These are phyloP conservation scores for Anhinga rufa DNA, from an alignment of 2,113 vertebrate genomes.

Conservation along the genomic window DNA sequence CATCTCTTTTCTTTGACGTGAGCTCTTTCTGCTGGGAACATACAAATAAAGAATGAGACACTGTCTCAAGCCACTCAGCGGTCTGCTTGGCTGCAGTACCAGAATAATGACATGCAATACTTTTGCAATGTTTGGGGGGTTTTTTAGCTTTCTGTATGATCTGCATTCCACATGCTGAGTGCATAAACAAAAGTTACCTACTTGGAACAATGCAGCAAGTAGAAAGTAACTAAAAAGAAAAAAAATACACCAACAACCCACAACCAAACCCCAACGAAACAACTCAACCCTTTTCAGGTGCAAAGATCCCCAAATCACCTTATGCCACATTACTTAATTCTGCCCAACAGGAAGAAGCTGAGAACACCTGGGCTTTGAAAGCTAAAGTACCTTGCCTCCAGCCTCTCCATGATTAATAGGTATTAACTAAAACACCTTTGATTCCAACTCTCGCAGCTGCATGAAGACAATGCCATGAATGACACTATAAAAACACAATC, in stretches of 20 bases:
- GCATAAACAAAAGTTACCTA: background rate
- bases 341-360: background rate
- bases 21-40: slow-evolving; percentile 78
- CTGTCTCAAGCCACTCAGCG: background rate
- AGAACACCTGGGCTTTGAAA: background rate
- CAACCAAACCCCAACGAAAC: background rate
- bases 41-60: slow-evolving; percentile 26
- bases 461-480: background rate
- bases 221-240: background rate
- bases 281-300: background rate
- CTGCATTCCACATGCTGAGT: background rate
- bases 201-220: background rate
- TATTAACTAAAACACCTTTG: slow-evolving; percentile 2
- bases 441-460: background rate
- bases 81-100: background rate
- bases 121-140: background rate
- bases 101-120: background rate
- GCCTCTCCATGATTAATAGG: background rate
- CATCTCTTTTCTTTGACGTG: slow-evolving; percentile 86
- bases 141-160: background rate
- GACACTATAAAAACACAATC: background rate
- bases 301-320: background rate
- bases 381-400: background rate
- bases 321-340: background rate
- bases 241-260: background rate